Percentiles rank a stretch among this genome's conserved stretches.
phyloP scores from a whole-genome alignment of 2,888 invertebrate genomes.

The Andrena hattorfiana region DNA sequence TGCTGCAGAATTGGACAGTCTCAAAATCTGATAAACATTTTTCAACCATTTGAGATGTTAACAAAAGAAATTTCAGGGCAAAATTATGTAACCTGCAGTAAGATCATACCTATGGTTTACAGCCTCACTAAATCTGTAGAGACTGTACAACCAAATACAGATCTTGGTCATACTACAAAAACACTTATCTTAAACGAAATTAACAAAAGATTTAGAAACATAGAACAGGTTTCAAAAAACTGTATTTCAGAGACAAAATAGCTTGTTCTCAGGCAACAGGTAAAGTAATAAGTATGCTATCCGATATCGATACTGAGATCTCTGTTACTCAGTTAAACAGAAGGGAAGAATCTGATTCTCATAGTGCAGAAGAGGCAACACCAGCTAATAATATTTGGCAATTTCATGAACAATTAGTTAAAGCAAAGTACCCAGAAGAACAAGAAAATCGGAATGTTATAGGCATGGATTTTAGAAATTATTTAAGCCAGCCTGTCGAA shows the following conservation, averaged over 20 bases:
- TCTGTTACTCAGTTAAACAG: not conserved
- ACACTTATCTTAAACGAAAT: not conserved
- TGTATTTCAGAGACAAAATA: constrained; percentile 8
- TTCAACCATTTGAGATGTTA: not conserved
- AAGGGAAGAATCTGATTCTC: not conserved
- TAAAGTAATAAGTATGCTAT: not conserved
- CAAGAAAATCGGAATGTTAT: not conserved
- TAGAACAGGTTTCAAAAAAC: constrained; percentile 23
- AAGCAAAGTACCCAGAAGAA: not conserved
- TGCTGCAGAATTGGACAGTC: constrained; percentile 1
- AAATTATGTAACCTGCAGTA: not conserved
- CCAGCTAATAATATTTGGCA: not conserved
- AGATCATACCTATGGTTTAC: constrained; percentile 5
- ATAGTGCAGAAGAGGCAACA: not conserved
- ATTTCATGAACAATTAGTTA: constrained; percentile 4
- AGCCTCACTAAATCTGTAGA: constrained; percentile 6
- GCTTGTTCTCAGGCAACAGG: constrained; percentile 7
- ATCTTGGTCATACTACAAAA: not conserved
- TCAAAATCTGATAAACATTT: constrained; percentile 4
- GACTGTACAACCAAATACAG: constrained; percentile 4
- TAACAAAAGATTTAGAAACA: not conserved
- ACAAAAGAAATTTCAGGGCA: constrained; percentile 10
- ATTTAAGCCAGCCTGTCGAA: not conserved
- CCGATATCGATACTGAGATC: not conserved
- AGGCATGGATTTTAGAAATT: not conserved